Conservation (phyloP, 2,797 vertebrate genomes). For the Trematomus bernacchii region DNA sequence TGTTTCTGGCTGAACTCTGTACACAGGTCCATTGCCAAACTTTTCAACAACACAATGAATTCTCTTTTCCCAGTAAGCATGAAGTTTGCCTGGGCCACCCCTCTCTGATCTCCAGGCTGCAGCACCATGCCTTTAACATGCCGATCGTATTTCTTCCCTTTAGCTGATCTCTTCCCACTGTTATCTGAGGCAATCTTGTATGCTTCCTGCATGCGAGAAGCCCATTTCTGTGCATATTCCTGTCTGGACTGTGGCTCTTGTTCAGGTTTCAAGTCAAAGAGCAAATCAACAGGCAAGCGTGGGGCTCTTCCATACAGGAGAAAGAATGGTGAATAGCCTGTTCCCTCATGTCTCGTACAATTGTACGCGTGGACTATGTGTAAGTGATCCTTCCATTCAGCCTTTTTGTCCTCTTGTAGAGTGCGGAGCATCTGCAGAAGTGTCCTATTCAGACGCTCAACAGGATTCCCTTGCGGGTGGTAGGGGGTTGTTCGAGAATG, state of each 20-base stretch:
- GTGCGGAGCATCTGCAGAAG: slow-evolving; percentile 7
- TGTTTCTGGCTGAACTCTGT: too few species aligned
- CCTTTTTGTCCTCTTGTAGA: not conserved
- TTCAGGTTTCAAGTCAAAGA: not conserved
- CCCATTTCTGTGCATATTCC: slow-evolving; percentile 24
- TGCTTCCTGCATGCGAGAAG: not conserved
- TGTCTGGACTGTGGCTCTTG: not conserved
- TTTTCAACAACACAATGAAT: too few species aligned
- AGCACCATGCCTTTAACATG: too few species aligned
- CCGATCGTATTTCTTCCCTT: too few species aligned
- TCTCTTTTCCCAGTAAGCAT: too few species aligned
- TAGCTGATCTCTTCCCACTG: too few species aligned
- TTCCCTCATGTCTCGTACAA: not conserved
- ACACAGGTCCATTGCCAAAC: too few species aligned
- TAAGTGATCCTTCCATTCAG: slow-evolving; percentile 8
- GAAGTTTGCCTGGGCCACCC: too few species aligned
- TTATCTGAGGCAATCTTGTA: not conserved
- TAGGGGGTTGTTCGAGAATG: slow-evolving; percentile 8
- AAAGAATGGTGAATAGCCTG: not conserved
- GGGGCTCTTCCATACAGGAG: slow-evolving; percentile 3
- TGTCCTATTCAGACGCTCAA: not conserved
- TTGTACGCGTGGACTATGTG: slow-evolving; percentile 7
- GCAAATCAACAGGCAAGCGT: not conserved
- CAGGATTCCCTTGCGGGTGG: not conserved
- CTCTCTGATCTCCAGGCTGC: too few species aligned